Conservation (phyloP, 2,113 vertebrate species). For the Labeo catla region DNA sequence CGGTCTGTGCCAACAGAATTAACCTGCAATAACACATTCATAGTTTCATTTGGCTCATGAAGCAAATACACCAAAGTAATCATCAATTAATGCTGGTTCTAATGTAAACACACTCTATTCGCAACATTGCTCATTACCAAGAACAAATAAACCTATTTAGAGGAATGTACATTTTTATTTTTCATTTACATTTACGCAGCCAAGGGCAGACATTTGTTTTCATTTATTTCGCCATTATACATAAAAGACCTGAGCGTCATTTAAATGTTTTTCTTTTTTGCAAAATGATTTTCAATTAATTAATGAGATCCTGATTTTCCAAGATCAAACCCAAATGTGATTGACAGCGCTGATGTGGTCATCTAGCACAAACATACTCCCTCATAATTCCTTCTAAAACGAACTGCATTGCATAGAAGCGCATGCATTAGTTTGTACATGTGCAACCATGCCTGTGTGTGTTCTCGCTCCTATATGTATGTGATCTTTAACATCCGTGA, state of each 20-base stretch:
- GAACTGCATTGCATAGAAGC: background rate
- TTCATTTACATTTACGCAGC: slow-evolving; percentile 32
- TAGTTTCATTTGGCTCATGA: slow-evolving; percentile 47
- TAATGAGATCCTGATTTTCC: background rate
- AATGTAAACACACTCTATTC: slow-evolving; percentile 42
- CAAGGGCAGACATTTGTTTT: slow-evolving; percentile 34
- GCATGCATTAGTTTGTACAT: background rate
- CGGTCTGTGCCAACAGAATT: slow-evolving; percentile 26
- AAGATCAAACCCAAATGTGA: slow-evolving; percentile 7
- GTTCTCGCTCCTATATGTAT: slow-evolving; percentile 8
- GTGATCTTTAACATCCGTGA: slow-evolving; percentile 25
- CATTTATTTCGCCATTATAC: slow-evolving; percentile 28
- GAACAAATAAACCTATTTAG: slow-evolving; percentile 48
- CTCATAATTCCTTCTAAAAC: slow-evolving; percentile 12
- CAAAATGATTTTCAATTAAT: slow-evolving; percentile 23
- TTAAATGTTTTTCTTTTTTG: background rate
- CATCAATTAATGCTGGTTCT: slow-evolving; percentile 36
- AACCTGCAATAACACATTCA: slow-evolving; percentile 55
- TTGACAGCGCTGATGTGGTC: slow-evolving; percentile 7
- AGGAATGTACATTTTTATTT: slow-evolving; percentile 30
- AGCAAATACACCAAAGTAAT: slow-evolving; percentile 30
- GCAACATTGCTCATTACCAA: slow-evolving; percentile 36
- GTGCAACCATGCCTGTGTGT: slow-evolving; percentile 24
- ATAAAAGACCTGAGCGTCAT: background rate
- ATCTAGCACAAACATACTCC: slow-evolving; percentile 13